Evolutionary conservation across 2,888 invertebrate genomes (phyloP).

Genomic region (Xylocampa areola): DNA sequence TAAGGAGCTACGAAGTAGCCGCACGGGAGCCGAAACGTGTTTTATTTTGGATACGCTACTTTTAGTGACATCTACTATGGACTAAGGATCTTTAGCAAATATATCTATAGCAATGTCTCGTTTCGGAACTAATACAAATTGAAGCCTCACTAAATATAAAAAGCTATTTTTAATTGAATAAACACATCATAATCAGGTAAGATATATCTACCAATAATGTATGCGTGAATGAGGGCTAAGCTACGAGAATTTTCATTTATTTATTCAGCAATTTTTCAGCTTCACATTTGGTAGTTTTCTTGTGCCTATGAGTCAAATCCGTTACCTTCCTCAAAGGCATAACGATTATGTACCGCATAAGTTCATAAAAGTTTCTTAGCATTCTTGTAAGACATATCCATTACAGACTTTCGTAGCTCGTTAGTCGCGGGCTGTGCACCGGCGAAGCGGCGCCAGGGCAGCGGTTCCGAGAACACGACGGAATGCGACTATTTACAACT

Average conservation of each 20-base stretch:
- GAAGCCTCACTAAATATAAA: too few species aligned
- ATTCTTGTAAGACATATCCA: conserved; percentile 60
- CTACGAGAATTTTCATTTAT: too few species aligned
- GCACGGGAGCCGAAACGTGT: conserved; percentile 14
- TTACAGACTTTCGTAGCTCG: conserved; percentile 64
- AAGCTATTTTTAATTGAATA: too few species aligned
- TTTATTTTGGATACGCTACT: conserved; percentile 36
- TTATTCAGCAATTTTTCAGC: too few species aligned
- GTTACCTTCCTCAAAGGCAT: conserved; percentile 27
- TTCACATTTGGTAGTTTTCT: too few species aligned
- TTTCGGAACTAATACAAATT: too few species aligned
- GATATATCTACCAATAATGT: too few species aligned
- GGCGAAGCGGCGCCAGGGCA: conserved; percentile 75
- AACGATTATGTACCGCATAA: conserved; percentile 51
- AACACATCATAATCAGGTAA: too few species aligned
- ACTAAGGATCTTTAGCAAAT: background rate
- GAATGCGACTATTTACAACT: conserved; percentile 88
- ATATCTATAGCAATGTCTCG: too few species aligned
- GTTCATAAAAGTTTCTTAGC: conserved; percentile 49
- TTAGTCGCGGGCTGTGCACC: conserved; percentile 60
- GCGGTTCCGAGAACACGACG: conserved; percentile 82
- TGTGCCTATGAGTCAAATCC: too few species aligned
- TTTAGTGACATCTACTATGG: background rate
- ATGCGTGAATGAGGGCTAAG: too few species aligned
- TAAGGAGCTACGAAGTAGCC: conserved; percentile 63